Evolutionary conservation across 30 jellyfish, hydroid and myxozoan genomes (phyloP).

Genomic region (Rhopilema esculentum): DNA sequence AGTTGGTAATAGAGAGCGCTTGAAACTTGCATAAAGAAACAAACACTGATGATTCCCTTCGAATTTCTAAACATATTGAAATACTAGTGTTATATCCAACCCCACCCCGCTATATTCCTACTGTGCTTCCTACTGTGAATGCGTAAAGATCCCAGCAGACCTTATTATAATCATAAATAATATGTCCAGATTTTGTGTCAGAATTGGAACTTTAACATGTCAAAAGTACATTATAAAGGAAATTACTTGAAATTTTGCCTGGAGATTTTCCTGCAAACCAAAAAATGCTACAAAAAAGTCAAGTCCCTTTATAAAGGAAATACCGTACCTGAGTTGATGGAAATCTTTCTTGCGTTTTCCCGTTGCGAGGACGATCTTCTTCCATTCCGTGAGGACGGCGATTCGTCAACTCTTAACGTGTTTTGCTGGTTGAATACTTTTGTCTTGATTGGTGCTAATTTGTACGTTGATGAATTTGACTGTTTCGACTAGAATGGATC

Average conservation of each 20-base stretch:
- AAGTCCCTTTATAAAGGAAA: not conserved
- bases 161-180: too few species aligned
- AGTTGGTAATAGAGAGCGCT: too few species aligned
- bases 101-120: too few species aligned
- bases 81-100: too few species aligned
- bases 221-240: not conserved
- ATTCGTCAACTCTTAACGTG: not conserved
- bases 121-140: too few species aligned
- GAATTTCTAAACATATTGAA: too few species aligned
- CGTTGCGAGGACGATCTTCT: not conserved
- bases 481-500: not conserved
- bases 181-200: too few species aligned
- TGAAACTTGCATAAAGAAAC: too few species aligned
- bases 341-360: not conserved
- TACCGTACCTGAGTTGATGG: not conserved
- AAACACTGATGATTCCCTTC: too few species aligned
- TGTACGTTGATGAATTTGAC: constrained; percentile 4
- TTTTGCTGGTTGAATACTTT: not conserved
- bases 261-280: too few species aligned
- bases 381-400: not conserved
- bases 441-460: constrained; percentile 34
- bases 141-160: too few species aligned
- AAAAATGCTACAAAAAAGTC: not conserved
- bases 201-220: not conserved
- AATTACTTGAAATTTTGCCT: not conserved